A percentile compares a stretch with the other conserved stretches of the same genome.
Conservation (phyloP, 2,888 invertebrate species). For the Netelia virgata region DNA sequence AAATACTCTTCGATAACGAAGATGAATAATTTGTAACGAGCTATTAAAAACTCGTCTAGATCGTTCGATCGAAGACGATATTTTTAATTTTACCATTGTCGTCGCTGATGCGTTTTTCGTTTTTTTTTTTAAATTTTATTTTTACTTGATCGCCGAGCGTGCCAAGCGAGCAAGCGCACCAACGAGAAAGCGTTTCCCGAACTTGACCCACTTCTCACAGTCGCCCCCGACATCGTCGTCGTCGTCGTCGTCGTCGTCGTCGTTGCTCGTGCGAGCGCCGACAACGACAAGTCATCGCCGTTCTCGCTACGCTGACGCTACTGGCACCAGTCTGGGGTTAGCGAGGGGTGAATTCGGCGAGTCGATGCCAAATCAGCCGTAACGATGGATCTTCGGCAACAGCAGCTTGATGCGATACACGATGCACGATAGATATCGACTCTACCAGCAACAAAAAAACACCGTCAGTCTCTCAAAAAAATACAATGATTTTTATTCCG, state of each 20-base stretch:
- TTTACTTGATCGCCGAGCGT: conserved; percentile 3
- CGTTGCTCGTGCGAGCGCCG: conserved; percentile 9
- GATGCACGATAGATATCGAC: neutral
- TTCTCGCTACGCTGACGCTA: conserved; percentile 29
- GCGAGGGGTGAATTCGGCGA: conserved; percentile 43
- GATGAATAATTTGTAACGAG: neutral
- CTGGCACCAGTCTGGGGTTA: conserved; percentile 8
- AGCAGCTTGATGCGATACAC: neutral
- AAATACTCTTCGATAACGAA: neutral
- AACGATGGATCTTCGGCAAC: neutral
- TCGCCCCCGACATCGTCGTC: conserved; percentile 45
- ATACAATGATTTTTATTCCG: too few species aligned
- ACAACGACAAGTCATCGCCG: conserved; percentile 51
- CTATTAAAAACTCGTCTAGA: neutral
- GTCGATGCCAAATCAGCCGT: conserved; percentile 56
- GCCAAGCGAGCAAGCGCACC: conserved; percentile 51
- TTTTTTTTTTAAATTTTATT: neutral
- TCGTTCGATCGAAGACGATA: neutral
- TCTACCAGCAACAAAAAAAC: too few species aligned
- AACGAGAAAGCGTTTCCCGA: conserved; percentile 66
- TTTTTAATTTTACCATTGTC: neutral
- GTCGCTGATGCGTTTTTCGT: neutral
- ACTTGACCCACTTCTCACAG: conserved; percentile 67
- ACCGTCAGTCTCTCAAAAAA: too few species aligned
- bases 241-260: conserved; percentile 24